Evolutionary conservation across 1,140 invertebrate genomes (phyloP).

Genomic region (Drosophila neocordata): DNA sequence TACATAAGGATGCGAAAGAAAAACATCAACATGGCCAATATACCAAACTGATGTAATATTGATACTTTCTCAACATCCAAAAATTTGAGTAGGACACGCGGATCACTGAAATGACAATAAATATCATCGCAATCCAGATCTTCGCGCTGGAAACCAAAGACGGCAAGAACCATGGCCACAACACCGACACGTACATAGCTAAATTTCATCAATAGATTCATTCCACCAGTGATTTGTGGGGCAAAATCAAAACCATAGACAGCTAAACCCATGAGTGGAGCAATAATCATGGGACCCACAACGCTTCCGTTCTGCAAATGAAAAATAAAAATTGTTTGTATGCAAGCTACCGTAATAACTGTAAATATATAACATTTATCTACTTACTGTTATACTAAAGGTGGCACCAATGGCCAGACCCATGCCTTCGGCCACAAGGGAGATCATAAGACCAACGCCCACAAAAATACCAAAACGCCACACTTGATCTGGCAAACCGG

Average conservation of each 20-base stretch:
- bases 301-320: slow-evolving; percentile 86
- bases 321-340: background rate
- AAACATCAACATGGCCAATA: slow-evolving; percentile 84
- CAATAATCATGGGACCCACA: slow-evolving; percentile 86
- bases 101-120: slow-evolving; percentile 86
- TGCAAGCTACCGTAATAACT: no score
- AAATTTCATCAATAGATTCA: slow-evolving; percentile 86
- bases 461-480: slow-evolving; percentile 85
- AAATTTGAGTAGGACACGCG: slow-evolving; percentile 85
- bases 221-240: slow-evolving; percentile 84
- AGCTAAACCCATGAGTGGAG: slow-evolving; percentile 86
- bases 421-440: slow-evolving; percentile 86
- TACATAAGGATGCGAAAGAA: slow-evolving; percentile 84
- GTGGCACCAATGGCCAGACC: slow-evolving; percentile 86
- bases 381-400: slow-evolving; percentile 86
- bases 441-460: slow-evolving; percentile 84
- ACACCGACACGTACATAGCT: slow-evolving; percentile 86
- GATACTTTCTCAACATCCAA: slow-evolving; percentile 84
- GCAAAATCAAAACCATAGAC: slow-evolving; percentile 88
- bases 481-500: slow-evolving; percentile 84
- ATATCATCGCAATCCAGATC: slow-evolving; percentile 85
- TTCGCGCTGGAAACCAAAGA: slow-evolving; percentile 85
- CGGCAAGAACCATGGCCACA: slow-evolving; percentile 85
- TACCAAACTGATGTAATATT: slow-evolving; percentile 84
- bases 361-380: background rate